These are phyloP conservation scores for Oncorhynchus masou DNA, from an alignment of 2,113 vertebrate species.

Conservation along the genomic window DNA sequence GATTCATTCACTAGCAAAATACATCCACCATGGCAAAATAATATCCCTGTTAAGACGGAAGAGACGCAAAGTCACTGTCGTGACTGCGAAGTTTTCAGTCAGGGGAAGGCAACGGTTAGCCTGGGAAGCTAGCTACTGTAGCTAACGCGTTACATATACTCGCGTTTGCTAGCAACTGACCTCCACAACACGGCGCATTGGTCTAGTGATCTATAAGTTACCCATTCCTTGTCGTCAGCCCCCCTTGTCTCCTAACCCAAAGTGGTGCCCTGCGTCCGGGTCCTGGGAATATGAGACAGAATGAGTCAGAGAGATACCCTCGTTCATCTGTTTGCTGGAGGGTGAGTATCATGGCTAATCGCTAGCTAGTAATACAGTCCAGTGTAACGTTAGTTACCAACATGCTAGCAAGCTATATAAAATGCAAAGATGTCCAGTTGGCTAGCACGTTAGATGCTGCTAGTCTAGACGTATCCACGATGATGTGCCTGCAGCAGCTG, in stretches of 20 bases:
- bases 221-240: background rate
- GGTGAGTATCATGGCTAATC: slow-evolving; percentile 73
- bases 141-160: slow-evolving; percentile 40
- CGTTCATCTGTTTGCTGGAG: slow-evolving; percentile 95
- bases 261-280: slow-evolving; percentile 47
- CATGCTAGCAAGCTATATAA: too few relatives aligned
- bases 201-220: slow-evolving; percentile 6
- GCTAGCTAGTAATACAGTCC: too few relatives aligned
- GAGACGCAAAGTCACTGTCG: background rate
- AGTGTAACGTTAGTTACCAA: too few relatives aligned
- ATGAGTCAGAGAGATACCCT: slow-evolving; percentile 95
- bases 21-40: background rate
- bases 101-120: background rate
- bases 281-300: slow-evolving; percentile 80
- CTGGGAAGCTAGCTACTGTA: slow-evolving; percentile 28
- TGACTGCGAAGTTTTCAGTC: background rate
- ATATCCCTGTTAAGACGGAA: background rate
- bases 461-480: too few relatives aligned
- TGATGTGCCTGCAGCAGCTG: too few relatives aligned
- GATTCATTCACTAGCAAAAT: slow-evolving; percentile 1
- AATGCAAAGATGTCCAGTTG: too few relatives aligned
- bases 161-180: slow-evolving; percentile 54
- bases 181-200: slow-evolving; percentile 50
- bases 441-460: too few relatives aligned
- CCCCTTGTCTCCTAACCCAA: slow-evolving; percentile 6